Base-by-base conservation (phyloP, 2,888 invertebrate species). In the Tenthredo livida region DNA sequence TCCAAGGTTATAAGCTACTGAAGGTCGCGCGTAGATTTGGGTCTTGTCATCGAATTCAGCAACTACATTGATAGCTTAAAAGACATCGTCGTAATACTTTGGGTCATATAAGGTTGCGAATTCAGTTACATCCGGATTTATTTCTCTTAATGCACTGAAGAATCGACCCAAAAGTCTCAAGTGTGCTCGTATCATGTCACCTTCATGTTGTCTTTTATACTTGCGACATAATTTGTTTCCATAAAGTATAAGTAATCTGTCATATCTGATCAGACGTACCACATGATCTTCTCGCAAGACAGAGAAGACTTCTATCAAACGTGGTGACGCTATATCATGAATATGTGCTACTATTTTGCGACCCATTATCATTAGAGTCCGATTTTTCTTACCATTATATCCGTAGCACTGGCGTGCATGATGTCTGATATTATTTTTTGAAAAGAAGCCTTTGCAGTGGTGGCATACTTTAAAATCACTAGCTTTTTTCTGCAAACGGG, bases 211-310 rank as follows among this genome's bases (percentile, higher is more conserved):
- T 21, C 9, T 25, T 47, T 73, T 86, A 40, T 86, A 85, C 65
- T 87, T 87, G 25, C 50, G 17, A 54, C 86, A 87, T 33, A 84
- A 80, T 70, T 86, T 84, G 40, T 86, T 86, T 25, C 75, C 86
- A 73, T 82, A 86, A 21, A 58, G 40, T 3, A 86, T 86, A 37
- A 87, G 21, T 21, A 86, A 54, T 84, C 84, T 72, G 54, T 86
- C 86, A 82, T 85, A 86, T 61, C 85, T 15, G 9, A 87, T 75
- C 58, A 73, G 7, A 21, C 85, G 37, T n/a, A 72, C 40, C 10
- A 86, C 67, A 12, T 84, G 47, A 33, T 86, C 87, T 21, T 87
- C 85, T 4, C 84, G 40, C 67, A 87, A 29, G 25, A 67, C 43
- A 15, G 86, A 84, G 70, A 87, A 87, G 15, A 87, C 67, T 10